Evolutionary conservation across 2,113 vertebrate species (phyloP).

Genomic region (Siniperca chuatsi): DNA sequence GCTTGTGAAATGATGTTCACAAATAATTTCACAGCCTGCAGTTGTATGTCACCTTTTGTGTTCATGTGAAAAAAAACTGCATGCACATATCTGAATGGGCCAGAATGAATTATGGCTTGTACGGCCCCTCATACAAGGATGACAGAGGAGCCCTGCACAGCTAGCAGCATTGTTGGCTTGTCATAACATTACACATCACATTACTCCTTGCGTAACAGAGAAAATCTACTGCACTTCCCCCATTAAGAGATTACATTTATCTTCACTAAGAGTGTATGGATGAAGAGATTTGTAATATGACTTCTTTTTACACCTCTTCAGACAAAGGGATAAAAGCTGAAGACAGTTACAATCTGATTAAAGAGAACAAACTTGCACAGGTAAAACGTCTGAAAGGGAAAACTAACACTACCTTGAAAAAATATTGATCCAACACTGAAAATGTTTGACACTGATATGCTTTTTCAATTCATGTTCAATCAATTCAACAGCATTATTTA

Average conservation of each 20-base stretch:
- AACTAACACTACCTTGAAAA: no score
- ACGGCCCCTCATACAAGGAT: background rate
- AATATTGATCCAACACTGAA: background rate
- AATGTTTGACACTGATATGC: background rate
- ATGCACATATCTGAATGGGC: no score
- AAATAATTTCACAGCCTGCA: no score
- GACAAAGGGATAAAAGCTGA: conserved; percentile 6
- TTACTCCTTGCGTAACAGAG: conserved; percentile 5
- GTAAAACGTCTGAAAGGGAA: background rate
- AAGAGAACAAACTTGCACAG: background rate
- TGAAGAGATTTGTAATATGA: background rate
- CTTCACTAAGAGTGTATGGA: background rate
- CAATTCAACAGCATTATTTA: background rate
- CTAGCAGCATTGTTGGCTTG: conserved; percentile 35
- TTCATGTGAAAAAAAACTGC: no score
- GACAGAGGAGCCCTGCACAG: conserved; percentile 28
- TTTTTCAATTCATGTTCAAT: background rate
- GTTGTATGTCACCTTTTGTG: no score
- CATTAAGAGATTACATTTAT: background rate
- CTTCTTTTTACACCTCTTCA: conserved; percentile 2
- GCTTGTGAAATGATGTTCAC: no score
- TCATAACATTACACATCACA: conserved; percentile 46
- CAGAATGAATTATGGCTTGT: no score
- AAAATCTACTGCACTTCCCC: background rate
- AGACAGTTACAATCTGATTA: background rate